These are phyloP conservation scores for Poeciliopsis occidentalis DNA, from an alignment of 2,113 vertebrate genomes.

Conservation along the genomic window DNA sequence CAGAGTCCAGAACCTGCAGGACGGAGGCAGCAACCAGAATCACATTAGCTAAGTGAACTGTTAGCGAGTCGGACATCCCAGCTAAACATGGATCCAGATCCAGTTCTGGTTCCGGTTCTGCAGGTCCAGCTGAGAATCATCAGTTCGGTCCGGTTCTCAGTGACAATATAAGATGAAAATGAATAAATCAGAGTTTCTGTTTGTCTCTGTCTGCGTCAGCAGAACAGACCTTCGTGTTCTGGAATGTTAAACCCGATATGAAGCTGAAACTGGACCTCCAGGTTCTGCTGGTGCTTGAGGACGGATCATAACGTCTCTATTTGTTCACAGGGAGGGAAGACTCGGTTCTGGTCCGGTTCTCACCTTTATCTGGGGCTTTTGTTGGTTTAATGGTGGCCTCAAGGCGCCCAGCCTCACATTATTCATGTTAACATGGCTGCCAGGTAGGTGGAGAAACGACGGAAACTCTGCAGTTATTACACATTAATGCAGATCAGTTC, in stretches of 20 bases:
- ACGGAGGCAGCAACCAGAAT: background rate
- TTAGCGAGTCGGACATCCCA: background rate
- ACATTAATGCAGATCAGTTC: background rate
- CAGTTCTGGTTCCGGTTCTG: too few relatives aligned
- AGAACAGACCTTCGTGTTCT: too few relatives aligned
- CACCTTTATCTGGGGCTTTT: constrained; percentile 18
- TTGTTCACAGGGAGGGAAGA: constrained; percentile 22
- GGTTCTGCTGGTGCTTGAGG: background rate
- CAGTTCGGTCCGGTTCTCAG: background rate
- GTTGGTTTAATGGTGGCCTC: constrained; percentile 30
- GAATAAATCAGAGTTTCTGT: too few relatives aligned
- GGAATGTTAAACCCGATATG: too few relatives aligned
- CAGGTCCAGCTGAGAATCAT: constrained; percentile 33
- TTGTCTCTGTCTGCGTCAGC: too few relatives aligned
- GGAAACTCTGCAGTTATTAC: background rate
- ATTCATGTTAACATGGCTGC: constrained; percentile 20
- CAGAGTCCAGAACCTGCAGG: too few relatives aligned
- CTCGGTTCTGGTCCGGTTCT: constrained; percentile 21
- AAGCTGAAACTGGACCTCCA: background rate
- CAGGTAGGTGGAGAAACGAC: constrained; percentile 23
- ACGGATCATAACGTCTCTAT: constrained; percentile 19
- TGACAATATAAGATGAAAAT: too few relatives aligned
- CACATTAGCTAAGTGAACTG: constrained; percentile 4
- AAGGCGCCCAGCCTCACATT: constrained; percentile 19
- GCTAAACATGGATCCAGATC: constrained; percentile 41